phyloP scores from a whole-genome alignment of 2,888 invertebrate genomes.

The Cryptus viduatorius region DNA sequence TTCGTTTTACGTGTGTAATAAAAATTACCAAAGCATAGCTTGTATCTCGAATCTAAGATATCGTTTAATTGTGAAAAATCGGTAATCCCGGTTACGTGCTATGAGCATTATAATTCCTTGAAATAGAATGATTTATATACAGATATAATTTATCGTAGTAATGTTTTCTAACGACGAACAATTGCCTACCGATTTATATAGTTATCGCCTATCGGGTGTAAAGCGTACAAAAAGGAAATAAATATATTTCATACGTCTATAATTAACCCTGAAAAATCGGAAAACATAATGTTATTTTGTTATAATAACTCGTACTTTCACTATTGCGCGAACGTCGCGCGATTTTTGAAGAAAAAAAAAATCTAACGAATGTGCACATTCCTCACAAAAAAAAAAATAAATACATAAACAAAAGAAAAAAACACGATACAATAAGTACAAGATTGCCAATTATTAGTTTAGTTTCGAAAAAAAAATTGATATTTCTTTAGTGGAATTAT shows the following conservation, averaged over 20 bases:
- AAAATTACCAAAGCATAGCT: conserved; percentile 65
- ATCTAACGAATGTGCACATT: conserved; percentile 82
- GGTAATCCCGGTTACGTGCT: conserved; percentile 3
- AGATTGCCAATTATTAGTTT: conserved; percentile 83
- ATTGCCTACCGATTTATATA: conserved; percentile 62
- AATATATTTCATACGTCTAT: conserved; percentile 53
- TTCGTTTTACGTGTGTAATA: conserved; percentile 52
- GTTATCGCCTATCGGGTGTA: conserved; percentile 38
- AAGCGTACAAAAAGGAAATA: conserved; percentile 56
- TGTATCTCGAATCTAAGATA: conserved; percentile 57
- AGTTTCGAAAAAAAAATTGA: conserved; percentile 74
- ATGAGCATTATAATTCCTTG: conserved; percentile 32
- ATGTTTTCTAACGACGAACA: conserved; percentile 33
- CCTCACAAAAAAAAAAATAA: conserved; percentile 76
- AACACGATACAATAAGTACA: conserved; percentile 80
- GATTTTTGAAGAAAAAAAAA: conserved; percentile 59
- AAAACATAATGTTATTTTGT: conserved; percentile 56
- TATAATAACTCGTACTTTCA: conserved; percentile 22
- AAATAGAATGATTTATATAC: conserved; percentile 13
- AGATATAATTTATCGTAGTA: conserved; percentile 34
- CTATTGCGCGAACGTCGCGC: background rate
- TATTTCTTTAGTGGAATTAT: conserved; percentile 77
- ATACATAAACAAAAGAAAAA: conserved; percentile 54
- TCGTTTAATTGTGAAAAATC: conserved; percentile 35
- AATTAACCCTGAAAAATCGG: conserved; percentile 37